Percentiles rank a stretch among this genome's conserved stretches.
phyloP scores from a whole-genome alignment of 2,888 invertebrate genomes.

The Yponomeuta malinellus region DNA sequence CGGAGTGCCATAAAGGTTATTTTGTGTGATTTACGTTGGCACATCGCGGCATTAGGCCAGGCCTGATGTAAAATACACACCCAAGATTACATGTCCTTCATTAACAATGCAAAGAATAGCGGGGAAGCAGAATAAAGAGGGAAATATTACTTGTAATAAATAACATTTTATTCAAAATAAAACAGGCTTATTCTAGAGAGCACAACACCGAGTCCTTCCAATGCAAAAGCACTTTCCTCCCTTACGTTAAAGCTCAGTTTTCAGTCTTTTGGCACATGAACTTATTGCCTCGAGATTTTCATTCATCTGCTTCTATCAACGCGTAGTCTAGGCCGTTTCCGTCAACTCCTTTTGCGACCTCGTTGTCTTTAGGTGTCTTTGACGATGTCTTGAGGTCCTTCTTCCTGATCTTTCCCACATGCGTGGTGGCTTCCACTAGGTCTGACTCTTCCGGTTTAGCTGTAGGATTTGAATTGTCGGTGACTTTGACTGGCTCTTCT shows the following conservation, averaged over 20 bases:
- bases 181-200: slow-evolving; percentile 30
- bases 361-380: slow-evolving; percentile 58
- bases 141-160: slow-evolving; percentile 41
- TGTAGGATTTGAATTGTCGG: not conserved
- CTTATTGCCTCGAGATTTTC: slow-evolving; percentile 43
- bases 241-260: slow-evolving; percentile 5
- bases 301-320: slow-evolving; percentile 46
- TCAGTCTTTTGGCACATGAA: slow-evolving; percentile 23
- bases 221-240: slow-evolving; percentile 5
- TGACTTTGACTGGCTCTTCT: slow-evolving; percentile 14
- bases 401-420: slow-evolving; percentile 65
- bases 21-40: not conserved
- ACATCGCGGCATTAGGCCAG: not conserved
- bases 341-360: slow-evolving; percentile 56
- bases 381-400: slow-evolving; percentile 58
- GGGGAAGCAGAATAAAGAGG: slow-evolving; percentile 34
- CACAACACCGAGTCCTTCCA: slow-evolving; percentile 11
- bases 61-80: slow-evolving; percentile 8
- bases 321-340: slow-evolving; percentile 55
- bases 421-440: slow-evolving; percentile 51
- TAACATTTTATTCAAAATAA: slow-evolving; percentile 53
- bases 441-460: slow-evolving; percentile 43
- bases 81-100: slow-evolving; percentile 5
- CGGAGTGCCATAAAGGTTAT: not conserved
- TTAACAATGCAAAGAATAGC: slow-evolving; percentile 3